Conservation (phyloP, 2,888 invertebrate genomes). For the Ophioninae sp. region DNA sequence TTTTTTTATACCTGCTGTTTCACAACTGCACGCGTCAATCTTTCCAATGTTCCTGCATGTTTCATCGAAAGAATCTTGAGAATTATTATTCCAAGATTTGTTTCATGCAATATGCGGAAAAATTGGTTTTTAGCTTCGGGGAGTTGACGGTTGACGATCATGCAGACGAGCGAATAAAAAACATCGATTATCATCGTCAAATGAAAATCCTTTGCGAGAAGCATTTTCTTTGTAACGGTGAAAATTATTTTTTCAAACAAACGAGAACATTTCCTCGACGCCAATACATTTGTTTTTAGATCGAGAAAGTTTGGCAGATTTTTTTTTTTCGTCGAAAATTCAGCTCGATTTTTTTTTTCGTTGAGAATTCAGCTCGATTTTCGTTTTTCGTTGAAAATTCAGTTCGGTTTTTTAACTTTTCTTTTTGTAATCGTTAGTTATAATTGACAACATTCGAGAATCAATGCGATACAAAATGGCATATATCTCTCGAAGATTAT, state of each 20-base stretch:
- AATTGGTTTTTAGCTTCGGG: background rate
- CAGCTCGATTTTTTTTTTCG: background rate
- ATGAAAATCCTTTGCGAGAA: background rate
- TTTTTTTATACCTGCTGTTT: background rate
- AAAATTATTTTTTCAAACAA: background rate
- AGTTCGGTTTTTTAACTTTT: background rate
- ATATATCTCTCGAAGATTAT: background rate
- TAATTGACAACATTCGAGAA: background rate
- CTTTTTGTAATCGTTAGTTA: background rate
- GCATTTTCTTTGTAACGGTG: background rate
- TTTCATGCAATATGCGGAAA: background rate
- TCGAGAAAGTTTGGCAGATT: background rate
- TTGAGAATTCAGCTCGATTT: background rate
- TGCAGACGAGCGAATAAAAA: background rate
- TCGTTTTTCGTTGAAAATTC: background rate
- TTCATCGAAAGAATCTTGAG: background rate
- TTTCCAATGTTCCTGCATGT: background rate
- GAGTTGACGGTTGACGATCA: background rate
- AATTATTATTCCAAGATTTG: background rate
- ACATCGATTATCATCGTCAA: background rate
- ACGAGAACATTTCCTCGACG: background rate
- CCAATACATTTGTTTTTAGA: background rate
- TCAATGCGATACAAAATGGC: background rate
- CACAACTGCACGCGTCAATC: background rate
- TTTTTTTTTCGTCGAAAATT: background rate